Percentiles rank a stretch among this genome's conserved stretches.
Conservation (phyloP, 1,140 invertebrate species). For the Drosophila tsacasi region DNA sequence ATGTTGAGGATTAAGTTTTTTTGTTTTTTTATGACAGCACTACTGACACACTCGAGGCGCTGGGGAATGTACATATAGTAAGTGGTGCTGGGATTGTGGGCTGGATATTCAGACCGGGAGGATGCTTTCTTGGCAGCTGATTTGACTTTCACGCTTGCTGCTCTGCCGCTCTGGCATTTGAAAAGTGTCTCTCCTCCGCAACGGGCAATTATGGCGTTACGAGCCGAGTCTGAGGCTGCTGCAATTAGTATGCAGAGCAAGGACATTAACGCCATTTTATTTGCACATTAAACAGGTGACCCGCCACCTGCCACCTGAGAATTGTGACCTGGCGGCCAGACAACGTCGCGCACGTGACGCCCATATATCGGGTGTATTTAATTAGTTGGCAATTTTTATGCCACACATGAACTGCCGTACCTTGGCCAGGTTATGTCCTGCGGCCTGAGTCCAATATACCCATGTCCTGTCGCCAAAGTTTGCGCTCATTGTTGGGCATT, state of each 20-base stretch:
- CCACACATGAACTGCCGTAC: constrained; percentile 34
- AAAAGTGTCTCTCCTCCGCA: constrained; percentile 44
- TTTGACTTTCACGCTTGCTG: constrained; percentile 75
- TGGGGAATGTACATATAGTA: constrained; percentile 21
- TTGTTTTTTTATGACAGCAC: not conserved
- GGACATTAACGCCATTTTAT: constrained; percentile 72
- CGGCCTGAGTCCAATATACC: not conserved
- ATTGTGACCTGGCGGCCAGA: constrained; percentile 24
- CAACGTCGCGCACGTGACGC: constrained; percentile 62
- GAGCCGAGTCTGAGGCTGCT: constrained; percentile 23
- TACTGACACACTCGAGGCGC: constrained; percentile 24
- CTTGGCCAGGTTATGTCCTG: constrained; percentile 4
- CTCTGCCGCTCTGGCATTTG: constrained; percentile 19
- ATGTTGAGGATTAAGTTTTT: no score
- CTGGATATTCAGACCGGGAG: not conserved
- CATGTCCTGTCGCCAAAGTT: constrained; percentile 38
- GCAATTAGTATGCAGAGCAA: constrained; percentile 77
- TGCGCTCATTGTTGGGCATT: constrained; percentile 41
- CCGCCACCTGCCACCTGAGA: constrained; percentile 35
- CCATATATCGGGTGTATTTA: constrained; percentile 67
- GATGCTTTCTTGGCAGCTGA: constrained; percentile 56
- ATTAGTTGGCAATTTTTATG: constrained; percentile 74
- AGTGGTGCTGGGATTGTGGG: constrained; percentile 8
- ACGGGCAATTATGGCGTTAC: constrained; percentile 41
- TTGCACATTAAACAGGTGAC: constrained; percentile 75